Evolutionary conservation across 2,113 vertebrate species (phyloP), one percentile per base, ranked within the genome.

Genomic region (Genyomyrus donnyi): DNA sequence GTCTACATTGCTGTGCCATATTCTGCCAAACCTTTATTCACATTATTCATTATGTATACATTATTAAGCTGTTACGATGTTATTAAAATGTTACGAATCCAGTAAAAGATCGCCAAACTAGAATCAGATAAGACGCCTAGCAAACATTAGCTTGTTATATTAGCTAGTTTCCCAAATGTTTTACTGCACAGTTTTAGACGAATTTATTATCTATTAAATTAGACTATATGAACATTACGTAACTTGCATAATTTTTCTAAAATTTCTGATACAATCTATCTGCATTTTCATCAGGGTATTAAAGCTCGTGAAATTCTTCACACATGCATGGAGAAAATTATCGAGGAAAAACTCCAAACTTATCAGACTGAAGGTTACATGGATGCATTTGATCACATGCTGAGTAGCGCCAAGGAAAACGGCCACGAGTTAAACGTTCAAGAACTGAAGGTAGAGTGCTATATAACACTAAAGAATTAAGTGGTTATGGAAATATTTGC

Each of bases 241-340:
- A 10, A 66, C 8, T 66, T 66, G 21, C 1, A n/a, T 62, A 9
- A 3, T 27, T 70, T 70, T 70, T 27, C 4, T 13, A 7, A 7
- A 42, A 19, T 6, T 19, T 35, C 3, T 77, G 2, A 39, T 77
- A 35, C 17, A 42, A 39, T 42, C 35, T 19, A 31, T 70, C 50
- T 49, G 46, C 80, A 77, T 70, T 89, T 52, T 45, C n/a, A 88
- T 3, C 80, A 99, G 98, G 98, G 98, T 35, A 98, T 98, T 56
- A 97, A 96, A 94, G 98, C 98, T 56, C 95, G 98, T 88, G 96
- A 99, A 91, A 96, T 94, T 91, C 92, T 99, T 3, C 97, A 99
- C 87, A 93, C 93, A 58, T 95, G 97, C 94, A 97, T 99, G 97
- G 97, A 98, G 93, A 96, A 96, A 89, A 98, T 98, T 88, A 99